Conservation (phyloP, 2,888 invertebrate genomes). For the Drosophila percnosoma region DNA sequence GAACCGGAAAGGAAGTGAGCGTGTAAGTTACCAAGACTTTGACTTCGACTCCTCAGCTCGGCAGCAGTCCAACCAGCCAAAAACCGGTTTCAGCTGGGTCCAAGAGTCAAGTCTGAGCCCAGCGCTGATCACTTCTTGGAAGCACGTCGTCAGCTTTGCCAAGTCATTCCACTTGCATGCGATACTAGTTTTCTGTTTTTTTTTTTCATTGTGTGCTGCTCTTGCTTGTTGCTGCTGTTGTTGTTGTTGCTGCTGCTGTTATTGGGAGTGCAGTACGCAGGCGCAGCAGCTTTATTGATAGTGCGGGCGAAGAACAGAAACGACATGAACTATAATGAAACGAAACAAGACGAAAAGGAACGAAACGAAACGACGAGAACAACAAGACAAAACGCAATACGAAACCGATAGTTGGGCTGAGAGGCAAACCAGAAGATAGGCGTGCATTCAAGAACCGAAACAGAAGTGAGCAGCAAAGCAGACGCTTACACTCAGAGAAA, state of each 20-base stretch:
- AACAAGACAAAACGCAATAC: conserved; percentile 26
- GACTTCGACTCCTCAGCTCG: conserved; percentile 54
- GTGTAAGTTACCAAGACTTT: conserved; percentile 77
- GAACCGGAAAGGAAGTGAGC: conserved; percentile 80
- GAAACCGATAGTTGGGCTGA: conserved; percentile 43
- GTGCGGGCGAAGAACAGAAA: conserved; percentile 67
- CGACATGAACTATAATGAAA: conserved; percentile 39
- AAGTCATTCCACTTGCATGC: conserved; percentile 78
- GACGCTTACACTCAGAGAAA: not conserved
- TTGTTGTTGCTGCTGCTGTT: conserved; percentile 23
- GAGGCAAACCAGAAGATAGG: conserved; percentile 30
- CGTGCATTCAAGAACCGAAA: conserved; percentile 55
- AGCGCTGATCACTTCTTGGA: conserved; percentile 69
- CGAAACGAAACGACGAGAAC: conserved; percentile 37
- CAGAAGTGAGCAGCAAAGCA: conserved; percentile 37
- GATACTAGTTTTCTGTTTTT: conserved; percentile 63
- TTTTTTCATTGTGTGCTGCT: conserved; percentile 39
- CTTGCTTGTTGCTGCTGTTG: conserved; percentile 26
- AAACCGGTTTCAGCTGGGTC: conserved; percentile 60
- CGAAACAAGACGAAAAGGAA: conserved; percentile 32
- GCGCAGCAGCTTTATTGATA: conserved; percentile 62
- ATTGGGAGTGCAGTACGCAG: conserved; percentile 53
- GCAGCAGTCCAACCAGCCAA: conserved; percentile 15
- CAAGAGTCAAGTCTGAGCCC: conserved; percentile 6
- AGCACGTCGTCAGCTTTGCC: conserved; percentile 70